phyloP scores from a whole-genome alignment of 2,888 invertebrate species.

The Tenthredo notha region DNA sequence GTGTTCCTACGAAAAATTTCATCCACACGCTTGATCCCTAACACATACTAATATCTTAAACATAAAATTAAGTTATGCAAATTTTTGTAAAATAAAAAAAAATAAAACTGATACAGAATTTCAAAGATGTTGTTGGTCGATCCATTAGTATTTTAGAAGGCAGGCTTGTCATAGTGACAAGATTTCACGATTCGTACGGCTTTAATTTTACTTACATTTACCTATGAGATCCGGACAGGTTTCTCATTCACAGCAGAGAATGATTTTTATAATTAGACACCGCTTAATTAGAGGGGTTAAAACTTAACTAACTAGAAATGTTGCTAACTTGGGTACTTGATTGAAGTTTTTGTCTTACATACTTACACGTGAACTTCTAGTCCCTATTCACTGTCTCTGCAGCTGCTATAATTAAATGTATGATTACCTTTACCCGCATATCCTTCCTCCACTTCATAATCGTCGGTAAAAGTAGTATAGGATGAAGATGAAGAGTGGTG shows the following conservation, averaged over 20 bases:
- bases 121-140: background rate
- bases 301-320: background rate
- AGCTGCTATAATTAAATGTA: background rate
- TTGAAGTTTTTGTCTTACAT: background rate
- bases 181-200: conserved; percentile 8
- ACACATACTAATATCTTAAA: background rate
- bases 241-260: background rate
- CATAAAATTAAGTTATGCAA: conserved; percentile 20
- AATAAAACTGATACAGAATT: background rate
- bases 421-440: background rate
- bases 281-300: background rate
- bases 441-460: conserved; percentile 8
- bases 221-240: background rate
- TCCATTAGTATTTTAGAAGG: background rate
- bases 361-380: background rate
- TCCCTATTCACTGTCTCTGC: background rate
- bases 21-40: background rate
- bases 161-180: background rate
- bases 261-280: conserved; percentile 23
- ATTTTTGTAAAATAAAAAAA: background rate
- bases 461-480: background rate
- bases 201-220: background rate
- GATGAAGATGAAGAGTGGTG: background rate
- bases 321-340: background rate
- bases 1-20: conserved; percentile 9